A percentile compares a stretch with the other conserved stretches of the same genome.
These are phyloP conservation scores for Drosophila austrosaltans DNA, from an alignment of 2,888 invertebrate genomes.

Conservation along the genomic window DNA sequence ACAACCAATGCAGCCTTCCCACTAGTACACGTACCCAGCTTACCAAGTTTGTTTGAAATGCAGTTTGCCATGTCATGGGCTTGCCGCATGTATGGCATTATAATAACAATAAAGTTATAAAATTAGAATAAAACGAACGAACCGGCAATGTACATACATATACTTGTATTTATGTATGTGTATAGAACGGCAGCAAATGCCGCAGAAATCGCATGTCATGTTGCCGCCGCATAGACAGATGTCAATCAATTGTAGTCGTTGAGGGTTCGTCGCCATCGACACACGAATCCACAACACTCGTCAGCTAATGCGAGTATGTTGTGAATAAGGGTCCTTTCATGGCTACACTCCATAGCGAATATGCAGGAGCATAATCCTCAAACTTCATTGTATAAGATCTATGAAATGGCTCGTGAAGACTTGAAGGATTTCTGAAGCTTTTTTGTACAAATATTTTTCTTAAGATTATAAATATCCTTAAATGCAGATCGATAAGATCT, in stretches of 20 bases:
- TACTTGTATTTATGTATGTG: too few species aligned
- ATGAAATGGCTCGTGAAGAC: too few species aligned
- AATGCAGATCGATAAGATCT: too few species aligned
- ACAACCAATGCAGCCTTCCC: neutral
- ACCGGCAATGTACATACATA: neutral
- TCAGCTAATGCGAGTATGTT: neutral
- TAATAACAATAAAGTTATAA: constrained; percentile 55
- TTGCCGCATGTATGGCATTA: constrained; percentile 34
- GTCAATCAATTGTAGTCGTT: constrained; percentile 62
- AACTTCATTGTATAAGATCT: too few species aligned
- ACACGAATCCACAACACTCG: neutral
- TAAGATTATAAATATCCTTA: too few species aligned
- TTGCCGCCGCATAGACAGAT: constrained; percentile 63
- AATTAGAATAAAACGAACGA: constrained; percentile 7
- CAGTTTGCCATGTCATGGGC: constrained; percentile 39
- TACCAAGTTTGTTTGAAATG: constrained; percentile 45
- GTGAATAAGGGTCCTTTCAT: too few species aligned
- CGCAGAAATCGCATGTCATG: constrained; percentile 63
- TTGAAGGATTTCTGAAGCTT: too few species aligned
- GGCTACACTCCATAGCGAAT: too few species aligned
- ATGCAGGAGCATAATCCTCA: too few species aligned
- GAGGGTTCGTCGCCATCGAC: neutral
- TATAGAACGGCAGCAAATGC: neutral
- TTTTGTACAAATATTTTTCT: too few species aligned
- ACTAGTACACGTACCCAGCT: neutral